Conservation (phyloP, 1,140 invertebrate genomes). For the Bactericera cockerelli region DNA sequence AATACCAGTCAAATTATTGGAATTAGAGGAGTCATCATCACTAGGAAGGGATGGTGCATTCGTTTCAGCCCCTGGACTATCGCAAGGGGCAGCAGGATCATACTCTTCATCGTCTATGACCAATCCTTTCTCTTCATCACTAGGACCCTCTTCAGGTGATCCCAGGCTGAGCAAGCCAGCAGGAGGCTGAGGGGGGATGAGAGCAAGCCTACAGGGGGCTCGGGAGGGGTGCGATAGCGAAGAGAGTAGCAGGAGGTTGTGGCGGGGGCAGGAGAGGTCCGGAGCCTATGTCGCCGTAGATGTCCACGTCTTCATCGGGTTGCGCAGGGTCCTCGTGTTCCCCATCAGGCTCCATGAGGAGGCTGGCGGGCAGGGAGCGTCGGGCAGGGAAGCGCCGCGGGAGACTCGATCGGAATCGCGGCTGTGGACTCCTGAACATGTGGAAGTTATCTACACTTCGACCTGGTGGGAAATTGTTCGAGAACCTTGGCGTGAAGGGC, state of each 20-base stretch:
- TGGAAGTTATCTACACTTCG: slow-evolving; percentile 12
- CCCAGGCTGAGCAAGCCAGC: neutral
- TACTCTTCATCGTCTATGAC: slow-evolving; percentile 45
- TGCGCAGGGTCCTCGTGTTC: slow-evolving; percentile 25
- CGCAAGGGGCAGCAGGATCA: slow-evolving; percentile 47
- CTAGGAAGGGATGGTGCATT: slow-evolving; percentile 16
- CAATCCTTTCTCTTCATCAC: slow-evolving; percentile 27
- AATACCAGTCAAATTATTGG: slow-evolving; percentile 16
- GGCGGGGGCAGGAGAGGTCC: slow-evolving; percentile 30
- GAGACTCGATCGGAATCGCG: slow-evolving; percentile 3
- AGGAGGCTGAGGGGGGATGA: neutral
- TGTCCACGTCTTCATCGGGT: slow-evolving; percentile 30
- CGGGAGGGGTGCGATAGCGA: slow-evolving; percentile 31
- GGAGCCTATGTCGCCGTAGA: slow-evolving; percentile 39
- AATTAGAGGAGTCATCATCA: slow-evolving; percentile 20
- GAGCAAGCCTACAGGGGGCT: too few relatives aligned
- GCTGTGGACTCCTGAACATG: slow-evolving; percentile 8
- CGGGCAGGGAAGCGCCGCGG: neutral
- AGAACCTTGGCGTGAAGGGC: slow-evolving; percentile 13
- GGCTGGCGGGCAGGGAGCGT: slow-evolving; percentile 8
- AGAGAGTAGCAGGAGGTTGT: slow-evolving; percentile 35
- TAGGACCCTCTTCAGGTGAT: slow-evolving; percentile 13
- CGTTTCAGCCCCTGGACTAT: slow-evolving; percentile 29
- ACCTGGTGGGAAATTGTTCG: slow-evolving; percentile 7
- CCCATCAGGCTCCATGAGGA: slow-evolving; percentile 20